Conservation (phyloP, 2,113 vertebrate genomes). For the Anguilla rostrata region DNA sequence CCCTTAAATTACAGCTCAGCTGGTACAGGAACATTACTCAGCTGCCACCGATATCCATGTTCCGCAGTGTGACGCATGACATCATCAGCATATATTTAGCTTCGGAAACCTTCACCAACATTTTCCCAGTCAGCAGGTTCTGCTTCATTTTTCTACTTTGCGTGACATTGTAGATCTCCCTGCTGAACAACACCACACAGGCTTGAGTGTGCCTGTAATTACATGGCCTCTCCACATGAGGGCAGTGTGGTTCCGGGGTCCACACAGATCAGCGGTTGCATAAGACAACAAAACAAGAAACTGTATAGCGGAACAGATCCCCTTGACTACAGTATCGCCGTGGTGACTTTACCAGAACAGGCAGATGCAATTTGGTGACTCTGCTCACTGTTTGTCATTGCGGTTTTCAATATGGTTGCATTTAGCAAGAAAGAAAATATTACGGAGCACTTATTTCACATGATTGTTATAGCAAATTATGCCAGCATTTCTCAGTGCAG, state of each 20-base stretch:
- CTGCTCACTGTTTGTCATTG: not conserved
- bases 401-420: not conserved
- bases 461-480: not conserved
- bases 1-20: no score
- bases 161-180: no score
- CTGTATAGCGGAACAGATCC: not conserved
- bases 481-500: not conserved
- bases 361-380: conserved; percentile 46
- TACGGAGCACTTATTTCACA: not conserved
- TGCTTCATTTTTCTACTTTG: no score
- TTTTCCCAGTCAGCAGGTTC: no score
- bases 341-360: conserved; percentile 37
- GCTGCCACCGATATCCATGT: no score
- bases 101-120: no score
- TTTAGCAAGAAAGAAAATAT: conserved; percentile 30
- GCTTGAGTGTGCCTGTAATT: not conserved
- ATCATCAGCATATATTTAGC: no score
- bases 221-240: not conserved
- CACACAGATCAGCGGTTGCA: not conserved
- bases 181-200: no score
- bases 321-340: not conserved
- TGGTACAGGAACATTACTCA: no score
- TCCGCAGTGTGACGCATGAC: no score
- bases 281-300: not conserved
- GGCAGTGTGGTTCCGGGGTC: not conserved